Evolutionary conservation across 2,113 vertebrate genomes (phyloP).

Genomic region (Steatornis caripensis): DNA sequence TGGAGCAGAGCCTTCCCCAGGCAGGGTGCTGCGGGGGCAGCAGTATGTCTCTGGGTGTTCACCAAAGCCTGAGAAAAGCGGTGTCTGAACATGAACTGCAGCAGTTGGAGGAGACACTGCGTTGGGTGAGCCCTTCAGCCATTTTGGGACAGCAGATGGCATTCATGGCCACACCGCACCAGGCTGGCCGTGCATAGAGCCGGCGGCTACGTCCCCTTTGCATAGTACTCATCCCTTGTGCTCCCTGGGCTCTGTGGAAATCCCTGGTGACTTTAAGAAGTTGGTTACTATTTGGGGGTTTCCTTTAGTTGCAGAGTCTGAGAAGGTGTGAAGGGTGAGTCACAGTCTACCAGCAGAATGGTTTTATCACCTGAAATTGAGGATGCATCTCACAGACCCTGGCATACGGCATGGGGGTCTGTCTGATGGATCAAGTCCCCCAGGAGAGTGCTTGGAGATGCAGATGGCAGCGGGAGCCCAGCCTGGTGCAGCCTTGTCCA

Average conservation of each 20-base stretch:
- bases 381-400: neutral
- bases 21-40: neutral
- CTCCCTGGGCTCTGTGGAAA: neutral
- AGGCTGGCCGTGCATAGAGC: neutral
- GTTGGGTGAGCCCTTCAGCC: neutral
- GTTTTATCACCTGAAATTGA: neutral
- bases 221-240: accelerated
- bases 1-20: neutral
- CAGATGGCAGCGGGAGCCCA: neutral
- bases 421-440: neutral
- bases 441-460: neutral
- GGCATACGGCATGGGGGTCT: neutral
- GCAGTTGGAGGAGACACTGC: neutral
- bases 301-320: neutral
- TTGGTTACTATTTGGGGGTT: neutral
- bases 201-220: neutral
- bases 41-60: neutral
- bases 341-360: neutral
- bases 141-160: neutral
- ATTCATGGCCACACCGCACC: neutral
- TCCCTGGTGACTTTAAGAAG: neutral
- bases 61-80: neutral
- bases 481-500: neutral
- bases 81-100: neutral
- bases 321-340: neutral